phyloP scores from a whole-genome alignment of 30 jellyfish, hydroid and myxozoan genomes.

The Aurelia sp. region DNA sequence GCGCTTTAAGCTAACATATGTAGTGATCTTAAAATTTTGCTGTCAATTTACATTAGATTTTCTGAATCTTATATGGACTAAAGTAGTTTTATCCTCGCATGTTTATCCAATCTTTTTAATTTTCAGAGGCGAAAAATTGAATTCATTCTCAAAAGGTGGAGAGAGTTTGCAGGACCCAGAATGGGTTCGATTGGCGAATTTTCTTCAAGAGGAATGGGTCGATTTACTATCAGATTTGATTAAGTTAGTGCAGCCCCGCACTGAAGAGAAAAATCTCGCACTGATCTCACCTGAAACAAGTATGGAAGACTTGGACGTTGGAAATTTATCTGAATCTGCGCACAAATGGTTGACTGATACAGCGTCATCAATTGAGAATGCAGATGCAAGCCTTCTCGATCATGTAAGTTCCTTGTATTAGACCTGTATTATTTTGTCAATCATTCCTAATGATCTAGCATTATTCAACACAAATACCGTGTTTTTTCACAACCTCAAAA shows the following conservation, averaged over 20 bases:
- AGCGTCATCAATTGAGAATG: slow-evolving; percentile 69
- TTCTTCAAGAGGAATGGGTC: slow-evolving; percentile 86
- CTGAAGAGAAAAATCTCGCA: slow-evolving; percentile 26
- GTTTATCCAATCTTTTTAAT: too few relatives aligned
- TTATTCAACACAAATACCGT: too few relatives aligned
- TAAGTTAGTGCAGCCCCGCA: slow-evolving; percentile 66
- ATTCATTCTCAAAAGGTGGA: slow-evolving; percentile 70
- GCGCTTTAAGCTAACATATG: too few relatives aligned
- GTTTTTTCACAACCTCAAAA: too few relatives aligned
- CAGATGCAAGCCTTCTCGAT: slow-evolving; percentile 80
- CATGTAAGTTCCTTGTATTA: slow-evolving; percentile 60
- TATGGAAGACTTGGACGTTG: slow-evolving; percentile 23
- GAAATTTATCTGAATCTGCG: slow-evolving; percentile 25
- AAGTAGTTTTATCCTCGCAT: too few relatives aligned
- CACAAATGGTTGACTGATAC: slow-evolving; percentile 82
- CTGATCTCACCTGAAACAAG: background rate
- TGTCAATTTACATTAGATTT: too few relatives aligned
- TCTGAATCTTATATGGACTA: too few relatives aligned
- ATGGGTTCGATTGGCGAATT: slow-evolving; percentile 93
- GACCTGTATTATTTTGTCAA: background rate
- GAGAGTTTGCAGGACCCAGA: slow-evolving; percentile 90
- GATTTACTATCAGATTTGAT: slow-evolving; percentile 68
- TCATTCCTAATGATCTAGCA: background rate
- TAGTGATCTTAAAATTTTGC: too few relatives aligned
- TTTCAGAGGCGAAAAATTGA: slow-evolving; percentile 78